A percentile compares a stretch with the other conserved stretches of the same genome.
These are phyloP conservation scores for Apodemia mormo DNA, from an alignment of 2,888 invertebrate genomes.

Conservation along the genomic window DNA sequence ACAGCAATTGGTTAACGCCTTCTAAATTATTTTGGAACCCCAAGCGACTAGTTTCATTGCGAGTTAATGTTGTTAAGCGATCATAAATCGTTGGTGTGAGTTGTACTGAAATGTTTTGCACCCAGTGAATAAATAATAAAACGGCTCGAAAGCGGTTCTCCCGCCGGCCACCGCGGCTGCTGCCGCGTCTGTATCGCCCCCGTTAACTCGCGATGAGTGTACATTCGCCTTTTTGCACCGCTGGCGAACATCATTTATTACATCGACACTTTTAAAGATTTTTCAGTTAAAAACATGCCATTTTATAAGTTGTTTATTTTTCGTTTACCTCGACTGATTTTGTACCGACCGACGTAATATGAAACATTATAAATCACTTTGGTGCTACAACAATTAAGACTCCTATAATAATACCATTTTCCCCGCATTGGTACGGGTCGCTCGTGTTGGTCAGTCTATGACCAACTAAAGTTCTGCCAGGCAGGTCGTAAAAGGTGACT, in stretches of 20 bases:
- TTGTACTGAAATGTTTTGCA: background rate
- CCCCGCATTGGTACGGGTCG: no score
- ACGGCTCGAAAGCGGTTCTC: background rate
- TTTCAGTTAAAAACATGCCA: background rate
- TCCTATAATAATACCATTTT: no score
- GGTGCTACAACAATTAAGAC: no score
- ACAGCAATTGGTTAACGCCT: no score
- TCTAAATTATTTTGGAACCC: no score
- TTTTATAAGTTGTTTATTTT: background rate
- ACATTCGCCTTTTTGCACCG: background rate
- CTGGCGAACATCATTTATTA: background rate
- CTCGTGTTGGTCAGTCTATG: no score
- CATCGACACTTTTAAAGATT: constrained; percentile 3
- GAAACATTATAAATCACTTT: no score
- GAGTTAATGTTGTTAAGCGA: background rate
- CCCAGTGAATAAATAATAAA: constrained; percentile 1
- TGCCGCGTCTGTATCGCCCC: background rate
- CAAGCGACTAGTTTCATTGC: no score
- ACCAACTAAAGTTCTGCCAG: no score
- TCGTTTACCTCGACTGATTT: background rate
- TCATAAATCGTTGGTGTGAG: background rate
- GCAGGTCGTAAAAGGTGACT: no score
- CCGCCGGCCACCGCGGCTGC: background rate
- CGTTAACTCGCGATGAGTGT: background rate
- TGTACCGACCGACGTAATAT: no score